Evolutionary conservation across 2,113 vertebrate species (phyloP), one percentile per base, ranked within the genome.

Genomic region (Osmerus eperlanus): DNA sequence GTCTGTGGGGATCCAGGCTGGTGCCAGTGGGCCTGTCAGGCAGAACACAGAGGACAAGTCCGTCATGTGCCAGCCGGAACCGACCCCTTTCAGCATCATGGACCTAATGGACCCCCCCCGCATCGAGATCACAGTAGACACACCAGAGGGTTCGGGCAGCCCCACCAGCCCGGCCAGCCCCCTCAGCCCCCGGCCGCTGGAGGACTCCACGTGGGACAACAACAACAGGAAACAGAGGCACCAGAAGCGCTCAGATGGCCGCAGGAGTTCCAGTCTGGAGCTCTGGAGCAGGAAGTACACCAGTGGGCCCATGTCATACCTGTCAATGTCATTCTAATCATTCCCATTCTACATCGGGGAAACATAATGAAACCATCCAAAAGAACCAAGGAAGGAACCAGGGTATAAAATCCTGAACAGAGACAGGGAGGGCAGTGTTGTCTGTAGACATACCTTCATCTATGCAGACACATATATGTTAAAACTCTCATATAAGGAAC

Each of bases 201-300:
- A 91, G 80, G 88, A 91, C 82, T 91, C 90, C 80, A 90, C 89
- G 54, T 89, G 91, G 87, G 91, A 92, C 72, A 87, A 71, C 80
- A 91, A 92, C 72, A 87, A 72, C 80, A 91, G 86, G 82, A 92
- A 87, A 68, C 90, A 89, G 80, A 90, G 83, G 85, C 52, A 77
- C 73, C 81, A 81, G 9, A 91, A 89, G 65, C 90, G 87, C 64
- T 67, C 83, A 28, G 77, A 79, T 61, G 91, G 91, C 58, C 91
- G 90, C 78, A 88, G 91, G 77, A 93, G 91, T 18, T 87, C 91
- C 64, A 93, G 92, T 84, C 85, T 93, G 68, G 92, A 93, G 83
- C 87, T 93, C 62, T 93, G 92, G 92, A 91, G 90, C 83, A 89
- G 92, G 70, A 93, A 93, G 81, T 93, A 93, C 88, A 92, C 88